Conservation (phyloP, 2,797 vertebrate species). For the Peromyscus eremicus region DNA sequence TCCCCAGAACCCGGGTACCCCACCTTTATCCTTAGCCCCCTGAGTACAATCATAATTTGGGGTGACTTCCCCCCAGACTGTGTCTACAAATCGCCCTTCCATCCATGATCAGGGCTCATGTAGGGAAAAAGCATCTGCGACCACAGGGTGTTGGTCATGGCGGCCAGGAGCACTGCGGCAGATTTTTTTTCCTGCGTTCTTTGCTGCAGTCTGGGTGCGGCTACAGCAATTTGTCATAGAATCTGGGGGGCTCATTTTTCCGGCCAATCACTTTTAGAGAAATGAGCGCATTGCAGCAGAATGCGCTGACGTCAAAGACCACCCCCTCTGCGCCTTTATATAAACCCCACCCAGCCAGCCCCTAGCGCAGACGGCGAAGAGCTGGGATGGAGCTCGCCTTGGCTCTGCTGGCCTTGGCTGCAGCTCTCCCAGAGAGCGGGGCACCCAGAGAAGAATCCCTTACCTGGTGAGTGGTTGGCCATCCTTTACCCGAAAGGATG, state of each 20-base stretch:
- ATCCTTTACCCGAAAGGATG: constrained; percentile 74
- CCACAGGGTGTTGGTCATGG: constrained; percentile 83
- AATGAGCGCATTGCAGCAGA: constrained; percentile 86
- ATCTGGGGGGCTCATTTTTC: constrained; percentile 86
- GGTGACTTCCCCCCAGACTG: not conserved
- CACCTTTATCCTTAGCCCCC: not conserved
- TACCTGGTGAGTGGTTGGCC: constrained; percentile 78
- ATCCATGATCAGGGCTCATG: not conserved
- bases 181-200: constrained; percentile 82
- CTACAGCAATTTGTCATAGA: constrained; percentile 84
- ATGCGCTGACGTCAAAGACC: constrained; percentile 85
- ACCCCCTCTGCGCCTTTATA: constrained; percentile 82
- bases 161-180: constrained; percentile 84
- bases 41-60: not conserved
- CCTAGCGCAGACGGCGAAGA: constrained; percentile 80
- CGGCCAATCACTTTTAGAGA: constrained; percentile 84
- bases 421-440: constrained; percentile 53
- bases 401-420: constrained; percentile 69
- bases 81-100: not conserved
- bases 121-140: constrained; percentile 23
- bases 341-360: constrained; percentile 84
- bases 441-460: constrained; percentile 47
- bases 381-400: constrained; percentile 70
- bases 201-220: constrained; percentile 85
- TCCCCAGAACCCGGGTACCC: not conserved